These are phyloP conservation scores for Diabrotica virgifera DNA, from an alignment of 1,140 invertebrate species.

Conservation along the genomic window DNA sequence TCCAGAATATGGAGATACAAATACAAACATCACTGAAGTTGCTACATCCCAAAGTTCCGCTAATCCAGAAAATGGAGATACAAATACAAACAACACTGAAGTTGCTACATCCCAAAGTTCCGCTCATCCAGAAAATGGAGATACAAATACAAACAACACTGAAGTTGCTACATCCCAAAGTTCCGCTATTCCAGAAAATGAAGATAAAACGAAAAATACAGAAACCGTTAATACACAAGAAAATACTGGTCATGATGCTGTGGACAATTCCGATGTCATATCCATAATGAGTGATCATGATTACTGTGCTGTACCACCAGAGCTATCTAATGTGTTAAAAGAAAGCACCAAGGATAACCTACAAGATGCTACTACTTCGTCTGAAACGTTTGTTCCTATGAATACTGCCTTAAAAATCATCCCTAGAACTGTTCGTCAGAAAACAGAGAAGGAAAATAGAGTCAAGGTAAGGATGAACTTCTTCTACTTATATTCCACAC, in stretches of 20 bases:
- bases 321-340: not conserved
- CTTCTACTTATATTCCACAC: too few relatives aligned
- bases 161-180: not conserved
- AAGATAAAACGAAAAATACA: not conserved
- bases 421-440: not conserved
- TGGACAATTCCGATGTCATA: constrained; percentile 5
- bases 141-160: too few relatives aligned
- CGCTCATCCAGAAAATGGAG: not conserved
- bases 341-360: not conserved
- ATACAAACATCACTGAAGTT: too few relatives aligned
- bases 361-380: not conserved
- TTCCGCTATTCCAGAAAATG: not conserved
- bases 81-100: too few relatives aligned
- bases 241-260: not conserved
- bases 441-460: not conserved
- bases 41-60: not conserved
- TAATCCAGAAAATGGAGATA: not conserved
- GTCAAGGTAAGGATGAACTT: constrained; percentile 3
- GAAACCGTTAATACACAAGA: not conserved
- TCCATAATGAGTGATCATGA: constrained; percentile 19
- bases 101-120: not conserved
- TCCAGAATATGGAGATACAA: too few relatives aligned
- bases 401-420: not conserved
- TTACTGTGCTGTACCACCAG: constrained; percentile 5
- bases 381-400: not conserved